Conservation (phyloP, 1,140 invertebrate species). For the Rhyacophila brunnea region DNA sequence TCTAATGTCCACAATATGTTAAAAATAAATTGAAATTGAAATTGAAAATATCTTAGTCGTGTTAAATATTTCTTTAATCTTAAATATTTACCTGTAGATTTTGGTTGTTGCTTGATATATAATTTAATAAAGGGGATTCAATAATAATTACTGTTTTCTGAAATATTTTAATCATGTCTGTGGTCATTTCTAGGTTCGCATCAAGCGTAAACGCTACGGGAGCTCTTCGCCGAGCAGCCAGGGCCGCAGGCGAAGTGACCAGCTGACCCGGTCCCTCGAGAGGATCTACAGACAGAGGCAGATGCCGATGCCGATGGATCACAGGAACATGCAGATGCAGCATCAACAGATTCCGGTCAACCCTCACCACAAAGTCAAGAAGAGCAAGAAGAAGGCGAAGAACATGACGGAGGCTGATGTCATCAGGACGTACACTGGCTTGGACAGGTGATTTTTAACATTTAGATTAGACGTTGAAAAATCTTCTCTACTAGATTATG, state of each 20-base stretch:
- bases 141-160: background rate
- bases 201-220: slow-evolving; percentile 42
- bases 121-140: background rate
- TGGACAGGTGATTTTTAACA: slow-evolving; percentile 50
- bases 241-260: slow-evolving; percentile 17
- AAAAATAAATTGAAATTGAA: no score
- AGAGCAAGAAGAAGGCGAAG: slow-evolving; percentile 19
- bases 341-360: slow-evolving; percentile 17
- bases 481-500: no score
- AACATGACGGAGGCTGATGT: slow-evolving; percentile 53
- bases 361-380: slow-evolving; percentile 7
- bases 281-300: slow-evolving; percentile 48
- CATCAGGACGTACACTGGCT: slow-evolving; percentile 61
- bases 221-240: slow-evolving; percentile 14
- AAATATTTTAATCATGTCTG: background rate
- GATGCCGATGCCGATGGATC: slow-evolving; percentile 6
- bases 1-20: no score
- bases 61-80: no score
- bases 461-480: no score
- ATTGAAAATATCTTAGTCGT: no score
- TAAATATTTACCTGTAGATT: no score
- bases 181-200: slow-evolving; percentile 36
- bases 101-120: no score
- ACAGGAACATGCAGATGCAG: slow-evolving; percentile 31
- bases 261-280: slow-evolving; percentile 45